Evolutionary conservation across 2,888 invertebrate genomes (phyloP).

Genomic region (Gastracanthus pulcherrimus): DNA sequence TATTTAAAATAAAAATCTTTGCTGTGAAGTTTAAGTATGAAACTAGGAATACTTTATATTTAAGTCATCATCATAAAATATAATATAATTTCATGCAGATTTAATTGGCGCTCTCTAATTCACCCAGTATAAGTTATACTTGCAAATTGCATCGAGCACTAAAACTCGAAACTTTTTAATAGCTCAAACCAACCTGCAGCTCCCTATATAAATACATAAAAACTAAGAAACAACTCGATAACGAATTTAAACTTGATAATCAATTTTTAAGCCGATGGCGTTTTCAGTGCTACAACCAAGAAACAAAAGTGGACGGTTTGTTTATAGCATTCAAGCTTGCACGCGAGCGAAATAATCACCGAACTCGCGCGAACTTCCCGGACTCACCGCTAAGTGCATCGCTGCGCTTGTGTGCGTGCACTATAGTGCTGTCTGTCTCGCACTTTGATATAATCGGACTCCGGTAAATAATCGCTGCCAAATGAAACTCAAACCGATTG

Average conservation of each 20-base stretch:
- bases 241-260: constrained; percentile 13
- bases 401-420: neutral
- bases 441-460: neutral
- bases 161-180: constrained; percentile 13
- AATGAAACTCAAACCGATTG: neutral
- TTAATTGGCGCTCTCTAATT: neutral
- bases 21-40: neutral
- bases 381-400: too few relatives aligned
- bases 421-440: neutral
- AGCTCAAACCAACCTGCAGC: neutral
- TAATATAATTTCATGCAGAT: constrained; percentile 12
- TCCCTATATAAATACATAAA: neutral
- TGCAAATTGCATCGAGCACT: neutral
- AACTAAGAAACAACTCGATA: neutral
- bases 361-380: too few relatives aligned
- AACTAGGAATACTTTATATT: neutral
- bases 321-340: too few relatives aligned
- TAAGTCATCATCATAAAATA: neutral
- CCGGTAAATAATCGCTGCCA: neutral
- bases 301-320: too few relatives aligned
- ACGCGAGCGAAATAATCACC: too few relatives aligned
- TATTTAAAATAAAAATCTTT: neutral
- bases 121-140: neutral
- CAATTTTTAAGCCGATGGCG: neutral
- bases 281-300: too few relatives aligned